Evolutionary conservation across 2,113 vertebrate genomes (phyloP).

Genomic region (Toxotes jaculatrix): DNA sequence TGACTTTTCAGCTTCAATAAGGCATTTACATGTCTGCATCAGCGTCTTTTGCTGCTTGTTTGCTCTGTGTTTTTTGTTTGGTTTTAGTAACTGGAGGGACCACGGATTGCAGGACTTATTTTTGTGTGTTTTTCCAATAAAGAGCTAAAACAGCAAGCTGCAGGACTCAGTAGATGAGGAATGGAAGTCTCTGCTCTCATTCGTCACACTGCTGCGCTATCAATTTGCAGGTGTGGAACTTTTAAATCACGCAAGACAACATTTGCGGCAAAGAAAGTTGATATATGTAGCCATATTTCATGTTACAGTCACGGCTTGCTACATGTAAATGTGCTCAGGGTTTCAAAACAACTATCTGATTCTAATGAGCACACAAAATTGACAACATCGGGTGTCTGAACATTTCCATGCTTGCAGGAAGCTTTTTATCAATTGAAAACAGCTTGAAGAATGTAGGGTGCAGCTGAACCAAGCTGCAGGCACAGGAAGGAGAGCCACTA

Average conservation of each 20-base stretch:
- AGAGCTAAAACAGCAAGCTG: slow-evolving; percentile 29
- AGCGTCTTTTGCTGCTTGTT: slow-evolving; percentile 38
- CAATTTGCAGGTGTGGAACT: slow-evolving; percentile 15
- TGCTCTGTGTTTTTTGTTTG: slow-evolving; percentile 14
- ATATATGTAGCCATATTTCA: slow-evolving; percentile 19
- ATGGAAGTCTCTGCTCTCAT: slow-evolving; percentile 35
- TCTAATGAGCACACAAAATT: slow-evolving; percentile 11
- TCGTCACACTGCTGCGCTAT: slow-evolving; percentile 38
- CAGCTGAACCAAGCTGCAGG: slow-evolving; percentile 58
- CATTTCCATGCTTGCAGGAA: slow-evolving; percentile 15
- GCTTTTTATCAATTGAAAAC: slow-evolving; percentile 37
- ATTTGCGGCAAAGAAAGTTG: slow-evolving; percentile 11
- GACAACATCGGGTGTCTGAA: not conserved
- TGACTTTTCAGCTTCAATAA: slow-evolving; percentile 56
- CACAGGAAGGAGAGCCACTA: slow-evolving; percentile 56
- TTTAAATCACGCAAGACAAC: slow-evolving; percentile 34
- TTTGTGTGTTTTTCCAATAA: slow-evolving; percentile 20
- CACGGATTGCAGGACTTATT: slow-evolving; percentile 19
- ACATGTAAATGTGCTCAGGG: slow-evolving; percentile 1
- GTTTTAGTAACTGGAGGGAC: slow-evolving; percentile 12
- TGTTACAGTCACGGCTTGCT: not conserved
- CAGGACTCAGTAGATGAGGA: slow-evolving; percentile 30
- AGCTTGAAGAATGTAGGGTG: not conserved
- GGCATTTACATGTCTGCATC: slow-evolving; percentile 53
- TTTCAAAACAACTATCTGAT: not conserved